Evolutionary conservation across 2,888 invertebrate species (phyloP).

Genomic region (Patella pellucida): DNA sequence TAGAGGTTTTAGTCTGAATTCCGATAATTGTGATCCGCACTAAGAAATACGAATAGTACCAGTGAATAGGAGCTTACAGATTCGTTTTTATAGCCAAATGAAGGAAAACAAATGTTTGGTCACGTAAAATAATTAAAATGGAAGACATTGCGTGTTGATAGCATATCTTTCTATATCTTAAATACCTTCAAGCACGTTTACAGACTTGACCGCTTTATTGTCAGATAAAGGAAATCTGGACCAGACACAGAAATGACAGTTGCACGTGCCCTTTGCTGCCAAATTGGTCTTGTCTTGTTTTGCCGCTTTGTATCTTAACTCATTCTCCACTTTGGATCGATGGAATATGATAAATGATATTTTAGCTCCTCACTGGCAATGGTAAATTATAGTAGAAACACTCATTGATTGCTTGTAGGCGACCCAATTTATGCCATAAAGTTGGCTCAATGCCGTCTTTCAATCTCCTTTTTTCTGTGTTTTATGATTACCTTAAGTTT

Average conservation of each 20-base stretch:
- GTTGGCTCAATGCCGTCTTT: neutral
- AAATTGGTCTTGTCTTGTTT: neutral
- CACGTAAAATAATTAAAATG: no score
- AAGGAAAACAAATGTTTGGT: no score
- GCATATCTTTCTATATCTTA: no score
- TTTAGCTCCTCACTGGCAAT: neutral
- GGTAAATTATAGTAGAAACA: neutral
- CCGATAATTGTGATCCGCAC: no score
- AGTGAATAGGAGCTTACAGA: no score
- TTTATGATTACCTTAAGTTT: no score
- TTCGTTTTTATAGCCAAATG: no score
- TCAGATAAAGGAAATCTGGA: constrained; percentile 6
- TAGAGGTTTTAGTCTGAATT: no score
- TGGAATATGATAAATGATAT: constrained; percentile 9
- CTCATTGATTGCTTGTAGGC: neutral
- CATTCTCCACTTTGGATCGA: neutral
- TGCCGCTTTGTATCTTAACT: neutral
- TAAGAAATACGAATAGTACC: no score
- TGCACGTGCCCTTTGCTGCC: constrained; percentile 8
- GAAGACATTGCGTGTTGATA: no score
- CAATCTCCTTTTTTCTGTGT: neutral
- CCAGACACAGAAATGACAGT: constrained; percentile 1
- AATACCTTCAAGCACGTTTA: no score
- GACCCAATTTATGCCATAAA: neutral
- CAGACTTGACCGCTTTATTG: neutral